phyloP scores from a whole-genome alignment of 2,113 vertebrate genomes.

The Takifugu bimaculatus region DNA sequence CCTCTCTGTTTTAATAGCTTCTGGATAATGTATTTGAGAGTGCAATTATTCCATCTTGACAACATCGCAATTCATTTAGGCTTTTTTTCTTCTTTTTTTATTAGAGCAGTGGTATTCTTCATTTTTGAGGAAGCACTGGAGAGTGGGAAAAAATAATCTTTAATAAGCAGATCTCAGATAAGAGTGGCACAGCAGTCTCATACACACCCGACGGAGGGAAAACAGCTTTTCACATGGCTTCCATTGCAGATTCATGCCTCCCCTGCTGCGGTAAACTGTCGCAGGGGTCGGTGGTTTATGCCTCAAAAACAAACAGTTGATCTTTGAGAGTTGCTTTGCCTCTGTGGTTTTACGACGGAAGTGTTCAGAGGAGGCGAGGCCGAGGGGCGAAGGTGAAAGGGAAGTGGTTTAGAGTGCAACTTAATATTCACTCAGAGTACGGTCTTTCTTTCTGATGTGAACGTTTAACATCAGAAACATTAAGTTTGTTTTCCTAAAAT shows the following conservation, averaged over 20 bases:
- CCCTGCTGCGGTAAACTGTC: slow-evolving; percentile 31
- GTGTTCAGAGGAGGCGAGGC: slow-evolving; percentile 5
- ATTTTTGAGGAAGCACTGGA: slow-evolving; percentile 27
- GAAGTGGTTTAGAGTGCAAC: slow-evolving; percentile 10
- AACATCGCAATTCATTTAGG: slow-evolving; percentile 61
- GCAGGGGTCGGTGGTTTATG: slow-evolving; percentile 49
- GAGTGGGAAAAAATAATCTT: background rate
- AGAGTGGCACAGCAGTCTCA: slow-evolving; percentile 35
- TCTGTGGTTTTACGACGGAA: slow-evolving; percentile 31
- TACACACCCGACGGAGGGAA: slow-evolving; percentile 14
- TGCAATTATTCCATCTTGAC: slow-evolving; percentile 62
- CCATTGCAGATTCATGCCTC: slow-evolving; percentile 47
- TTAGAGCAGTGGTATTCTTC: slow-evolving; percentile 39
- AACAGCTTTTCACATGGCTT: slow-evolving; percentile 24
- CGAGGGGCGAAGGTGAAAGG: slow-evolving; percentile 31
- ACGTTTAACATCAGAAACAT: too few relatives aligned
- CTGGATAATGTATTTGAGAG: slow-evolving; percentile 56
- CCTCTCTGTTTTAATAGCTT: slow-evolving; percentile 53
- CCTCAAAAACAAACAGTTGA: slow-evolving; percentile 47
- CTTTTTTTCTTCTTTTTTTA: slow-evolving; percentile 42
- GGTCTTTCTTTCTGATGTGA: too few relatives aligned
- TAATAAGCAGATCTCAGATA: slow-evolving; percentile 34
- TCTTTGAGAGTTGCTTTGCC: slow-evolving; percentile 22
- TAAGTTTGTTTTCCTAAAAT: too few relatives aligned
- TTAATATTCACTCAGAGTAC: too few relatives aligned